A percentile compares a stretch with the other conserved stretches of the same genome.
phyloP scores from a whole-genome alignment of 2,797 vertebrate species.

The Neoniphon sammara region DNA sequence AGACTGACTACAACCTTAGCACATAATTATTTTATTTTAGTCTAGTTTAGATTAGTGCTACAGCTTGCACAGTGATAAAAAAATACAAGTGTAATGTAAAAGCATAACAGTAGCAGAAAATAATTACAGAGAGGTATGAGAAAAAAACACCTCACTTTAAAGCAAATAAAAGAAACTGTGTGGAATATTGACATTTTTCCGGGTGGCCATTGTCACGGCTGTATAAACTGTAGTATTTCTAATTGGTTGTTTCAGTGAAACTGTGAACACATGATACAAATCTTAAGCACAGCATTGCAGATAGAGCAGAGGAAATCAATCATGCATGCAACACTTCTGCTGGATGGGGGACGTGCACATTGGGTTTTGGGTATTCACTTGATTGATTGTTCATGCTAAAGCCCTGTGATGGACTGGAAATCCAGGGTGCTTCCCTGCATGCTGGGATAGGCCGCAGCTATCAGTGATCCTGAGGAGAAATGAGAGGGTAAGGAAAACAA shows the following conservation, averaged over 20 bases:
- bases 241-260: slow-evolving; percentile 11
- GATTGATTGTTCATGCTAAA: slow-evolving; percentile 22
- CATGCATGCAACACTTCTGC: neutral
- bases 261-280: neutral
- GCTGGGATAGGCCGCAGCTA: neutral
- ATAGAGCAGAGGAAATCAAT: slow-evolving; percentile 20
- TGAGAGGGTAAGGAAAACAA: neutral
- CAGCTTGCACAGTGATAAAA: neutral
- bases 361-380: neutral
- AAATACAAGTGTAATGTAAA: too few species aligned
- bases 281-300: neutral
- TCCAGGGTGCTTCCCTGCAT: neutral
- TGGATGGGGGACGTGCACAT: neutral
- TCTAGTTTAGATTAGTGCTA: neutral
- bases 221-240: neutral
- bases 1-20: too few species aligned
- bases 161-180: neutral
- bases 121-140: too few species aligned
- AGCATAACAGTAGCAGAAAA: too few species aligned
- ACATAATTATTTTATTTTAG: too few species aligned
- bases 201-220: too few species aligned
- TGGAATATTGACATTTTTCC: neutral
- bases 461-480: neutral
- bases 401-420: too few species aligned
- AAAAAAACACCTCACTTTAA: too few species aligned